Conservation (phyloP, 2,888 invertebrate genomes). For the Iphiclides podalirius region DNA sequence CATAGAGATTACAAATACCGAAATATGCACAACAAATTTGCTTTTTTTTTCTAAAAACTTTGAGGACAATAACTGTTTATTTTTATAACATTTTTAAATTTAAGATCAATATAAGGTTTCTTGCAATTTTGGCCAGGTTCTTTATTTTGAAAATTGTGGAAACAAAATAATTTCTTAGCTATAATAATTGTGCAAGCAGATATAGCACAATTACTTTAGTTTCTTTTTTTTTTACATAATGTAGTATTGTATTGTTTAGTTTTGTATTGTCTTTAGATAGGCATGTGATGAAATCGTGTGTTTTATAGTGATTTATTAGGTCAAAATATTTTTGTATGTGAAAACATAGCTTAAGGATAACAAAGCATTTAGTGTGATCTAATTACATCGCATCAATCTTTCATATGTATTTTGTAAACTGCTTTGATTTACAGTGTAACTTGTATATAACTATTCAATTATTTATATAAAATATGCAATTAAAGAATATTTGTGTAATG, state of each 20-base stretch:
- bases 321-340: constrained; percentile 76
- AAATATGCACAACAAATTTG: neutral
- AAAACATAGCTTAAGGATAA: constrained; percentile 59
- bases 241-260: constrained; percentile 24
- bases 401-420: constrained; percentile 56
- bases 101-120: neutral
- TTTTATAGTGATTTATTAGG: constrained; percentile 67
- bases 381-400: constrained; percentile 34
- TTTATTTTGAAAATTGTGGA: neutral
- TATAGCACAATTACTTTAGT: constrained; percentile 1
- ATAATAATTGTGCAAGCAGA: constrained; percentile 5
- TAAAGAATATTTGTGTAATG: constrained; percentile 66
- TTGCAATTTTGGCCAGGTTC: constrained; percentile 14
- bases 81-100: constrained; percentile 2
- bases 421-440: constrained; percentile 69
- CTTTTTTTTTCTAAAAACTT: neutral
- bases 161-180: constrained; percentile 6
- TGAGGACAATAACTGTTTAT: constrained; percentile 12
- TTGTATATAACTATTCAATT: constrained; percentile 63
- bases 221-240: constrained; percentile 7
- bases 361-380: constrained; percentile 59
- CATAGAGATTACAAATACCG: neutral
- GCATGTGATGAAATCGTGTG: constrained; percentile 46
- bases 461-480: constrained; percentile 66
- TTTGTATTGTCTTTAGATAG: constrained; percentile 29